phyloP scores from a whole-genome alignment of 2,797 vertebrate genomes.

The Okamejei kenojei region DNA sequence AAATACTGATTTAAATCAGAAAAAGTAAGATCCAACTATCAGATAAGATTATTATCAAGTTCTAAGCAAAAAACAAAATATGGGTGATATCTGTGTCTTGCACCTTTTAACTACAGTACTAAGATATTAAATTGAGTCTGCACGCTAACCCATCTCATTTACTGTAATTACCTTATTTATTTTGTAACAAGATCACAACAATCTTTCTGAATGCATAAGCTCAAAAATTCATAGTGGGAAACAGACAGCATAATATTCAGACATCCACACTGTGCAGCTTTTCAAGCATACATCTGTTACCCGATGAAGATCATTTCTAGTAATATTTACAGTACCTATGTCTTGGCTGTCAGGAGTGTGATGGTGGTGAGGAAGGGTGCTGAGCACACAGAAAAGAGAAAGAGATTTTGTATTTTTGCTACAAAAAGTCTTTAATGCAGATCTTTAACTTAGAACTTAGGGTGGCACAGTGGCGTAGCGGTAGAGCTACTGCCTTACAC shows the following conservation, averaged over 20 bases:
- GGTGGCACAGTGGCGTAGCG: too few species aligned
- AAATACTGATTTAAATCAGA: neutral
- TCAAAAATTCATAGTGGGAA: neutral
- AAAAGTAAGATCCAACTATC: neutral
- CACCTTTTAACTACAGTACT: neutral
- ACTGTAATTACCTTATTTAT: constrained; percentile 10
- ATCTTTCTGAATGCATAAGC: neutral
- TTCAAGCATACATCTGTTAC: constrained; percentile 22
- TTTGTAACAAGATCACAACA: constrained; percentile 20
- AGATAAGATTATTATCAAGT: neutral
- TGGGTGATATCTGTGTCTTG: neutral
- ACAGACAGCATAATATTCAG: neutral
- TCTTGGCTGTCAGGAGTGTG: neutral
- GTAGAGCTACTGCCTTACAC: too few species aligned
- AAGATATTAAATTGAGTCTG: neutral
- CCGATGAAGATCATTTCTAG: neutral
- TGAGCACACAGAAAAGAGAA: too few species aligned
- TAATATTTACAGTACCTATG: neutral
- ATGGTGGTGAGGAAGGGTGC: too few species aligned
- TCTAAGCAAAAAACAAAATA: neutral
- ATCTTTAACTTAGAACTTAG: neutral
- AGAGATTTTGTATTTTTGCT: neutral
- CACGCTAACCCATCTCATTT: neutral
- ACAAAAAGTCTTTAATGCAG: neutral
- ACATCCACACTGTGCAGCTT: constrained; percentile 8